Evolutionary conservation across 2,888 invertebrate genomes (phyloP), one percentile per base, ranked within the genome.

Genomic region (Cylindroiulus punctatus): DNA sequence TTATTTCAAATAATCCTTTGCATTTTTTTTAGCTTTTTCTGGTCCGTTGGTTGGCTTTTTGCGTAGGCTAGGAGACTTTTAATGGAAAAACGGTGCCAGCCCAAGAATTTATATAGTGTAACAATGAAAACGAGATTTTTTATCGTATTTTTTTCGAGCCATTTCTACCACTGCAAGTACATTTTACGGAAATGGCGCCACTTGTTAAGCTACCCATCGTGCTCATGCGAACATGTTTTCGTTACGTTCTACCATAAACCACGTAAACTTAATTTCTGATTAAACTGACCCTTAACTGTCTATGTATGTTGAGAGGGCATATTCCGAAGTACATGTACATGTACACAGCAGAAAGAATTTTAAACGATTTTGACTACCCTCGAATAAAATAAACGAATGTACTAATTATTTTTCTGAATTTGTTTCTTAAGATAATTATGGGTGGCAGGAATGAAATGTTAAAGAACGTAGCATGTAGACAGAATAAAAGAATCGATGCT

Each of bases 1-100:
- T 76, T 30, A 76, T 52, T 52, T 76, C 76, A 76, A 76, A 76
- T 76, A 76, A 76, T 76, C 76, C 76, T 30, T 30, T 8, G 76
- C 12, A 76, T 26, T 26, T 76, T 76, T 76, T 30, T 76, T 30
- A 0, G 0, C 4, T 22, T 22, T 57, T 57, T 57, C 22, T 57
- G 2, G 0, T 30, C 76, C 0, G 14, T 76, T 57, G n/a, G 30
- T 1, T 44, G 7, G 26, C 14, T 30, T 30, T 76, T 76, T 76
- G 26, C 76, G 30, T 76, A 76, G 76, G 8, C 76, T 12, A 76
- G 30, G 30, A 17, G 76, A 76, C 76, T 30, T 30, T 76, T 76
- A 76, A 76, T 76, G 76, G 76, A 76, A 76, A 76, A 76, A 76
- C 76, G 30, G 30, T 12, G 76, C 76, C 30, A 30, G 2, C 30